Conservation (phyloP, 2,797 vertebrate genomes). For the Girardinus metallicus region DNA sequence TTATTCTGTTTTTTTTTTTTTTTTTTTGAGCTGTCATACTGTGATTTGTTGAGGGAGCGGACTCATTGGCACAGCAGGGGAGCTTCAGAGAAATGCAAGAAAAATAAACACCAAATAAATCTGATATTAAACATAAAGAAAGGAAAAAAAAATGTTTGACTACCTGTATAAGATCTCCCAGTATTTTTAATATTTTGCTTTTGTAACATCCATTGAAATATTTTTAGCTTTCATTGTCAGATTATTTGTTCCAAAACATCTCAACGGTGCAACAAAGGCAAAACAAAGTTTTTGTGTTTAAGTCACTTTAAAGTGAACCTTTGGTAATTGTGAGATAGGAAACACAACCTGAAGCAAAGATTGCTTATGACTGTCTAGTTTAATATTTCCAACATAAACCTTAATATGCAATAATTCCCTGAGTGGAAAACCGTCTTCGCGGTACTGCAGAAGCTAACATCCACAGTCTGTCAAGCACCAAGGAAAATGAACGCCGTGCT, state of each 20-base stretch:
- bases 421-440: neutral
- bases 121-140: slow-evolving; percentile 37
- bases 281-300: neutral
- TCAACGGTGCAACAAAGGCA: neutral
- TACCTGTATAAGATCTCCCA: neutral
- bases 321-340: neutral
- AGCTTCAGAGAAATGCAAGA: slow-evolving; percentile 52
- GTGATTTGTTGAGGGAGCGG: slow-evolving; percentile 46
- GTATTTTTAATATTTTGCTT: neutral
- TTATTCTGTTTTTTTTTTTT: slow-evolving; percentile 1
- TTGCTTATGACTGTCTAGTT: neutral
- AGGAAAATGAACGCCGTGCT: too few species aligned
- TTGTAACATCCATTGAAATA: neutral
- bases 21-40: slow-evolving; percentile 43
- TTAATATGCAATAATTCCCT: neutral
- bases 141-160: slow-evolving; percentile 25
- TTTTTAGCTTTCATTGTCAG: neutral
- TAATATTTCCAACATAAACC: neutral
- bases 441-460: neutral
- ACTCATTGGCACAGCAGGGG: slow-evolving; percentile 35
- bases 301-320: neutral
- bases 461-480: neutral
- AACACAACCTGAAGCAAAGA: neutral
- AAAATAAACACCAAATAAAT: slow-evolving; percentile 50
- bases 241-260: neutral